Evolutionary conservation across 2,113 vertebrate species (phyloP).

Genomic region (Sprattus sprattus): DNA sequence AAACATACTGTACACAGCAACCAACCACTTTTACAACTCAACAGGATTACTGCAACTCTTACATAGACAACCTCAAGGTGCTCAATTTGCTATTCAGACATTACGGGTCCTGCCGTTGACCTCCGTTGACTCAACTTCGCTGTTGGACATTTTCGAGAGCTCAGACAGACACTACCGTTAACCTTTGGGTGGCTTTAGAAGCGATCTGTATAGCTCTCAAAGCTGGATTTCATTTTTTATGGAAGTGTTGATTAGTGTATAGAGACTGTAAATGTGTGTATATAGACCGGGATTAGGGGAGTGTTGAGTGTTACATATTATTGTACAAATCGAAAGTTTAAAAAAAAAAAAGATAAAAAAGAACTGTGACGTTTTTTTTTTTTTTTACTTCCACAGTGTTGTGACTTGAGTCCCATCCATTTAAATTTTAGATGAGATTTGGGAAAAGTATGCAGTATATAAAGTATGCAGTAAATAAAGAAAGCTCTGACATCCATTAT

Average conservation of each 20-base stretch:
- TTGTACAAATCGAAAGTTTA: neutral
- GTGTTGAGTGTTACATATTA: neutral
- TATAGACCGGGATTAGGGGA: neutral
- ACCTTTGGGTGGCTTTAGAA: neutral
- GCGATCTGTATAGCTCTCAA: neutral
- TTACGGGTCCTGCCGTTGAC: neutral
- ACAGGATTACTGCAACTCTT: neutral
- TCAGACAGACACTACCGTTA: slow-evolving; percentile 3
- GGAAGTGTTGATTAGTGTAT: slow-evolving; percentile 7
- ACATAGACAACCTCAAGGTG: neutral
- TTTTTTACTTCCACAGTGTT: neutral
- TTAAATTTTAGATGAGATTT: neutral
- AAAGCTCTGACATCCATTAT: neutral
- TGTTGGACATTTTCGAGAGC: neutral
- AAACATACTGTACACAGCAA: neutral
- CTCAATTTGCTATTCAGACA: neutral
- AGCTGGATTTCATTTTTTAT: slow-evolving; percentile 7
- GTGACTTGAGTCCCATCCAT: neutral
- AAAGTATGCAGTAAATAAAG: too few relatives aligned
- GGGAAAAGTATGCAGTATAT: neutral
- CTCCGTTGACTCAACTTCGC: neutral
- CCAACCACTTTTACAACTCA: neutral
- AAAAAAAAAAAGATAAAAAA: neutral
- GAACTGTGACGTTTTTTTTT: neutral
- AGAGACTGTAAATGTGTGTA: slow-evolving; percentile 20